Evolutionary conservation across 2,888 invertebrate species (phyloP), one percentile per base, ranked within the genome.

Genomic region (Bombylius discolor): DNA sequence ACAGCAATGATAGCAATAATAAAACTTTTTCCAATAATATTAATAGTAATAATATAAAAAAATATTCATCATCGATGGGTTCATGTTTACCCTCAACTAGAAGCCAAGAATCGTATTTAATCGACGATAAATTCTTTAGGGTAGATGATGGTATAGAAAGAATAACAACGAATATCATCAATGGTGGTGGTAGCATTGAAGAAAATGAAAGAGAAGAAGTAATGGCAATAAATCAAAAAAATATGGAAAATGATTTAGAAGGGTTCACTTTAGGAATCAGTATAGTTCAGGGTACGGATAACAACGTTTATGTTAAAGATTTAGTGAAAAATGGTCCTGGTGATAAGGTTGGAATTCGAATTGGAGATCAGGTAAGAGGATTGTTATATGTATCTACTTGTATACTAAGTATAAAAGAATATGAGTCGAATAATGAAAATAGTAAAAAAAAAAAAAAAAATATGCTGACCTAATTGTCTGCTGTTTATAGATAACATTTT

Each of bases 251-350:
- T 50, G 59, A 59, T 55, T 53, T 52, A 44, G 47, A 53, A 52
- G 57, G 59, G 45, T 60, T 58, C 32, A 62, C 62, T 9, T 57
- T 64, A 39, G 64, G 64, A n/a, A 64, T 64, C 44, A 63, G 62
- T 49, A 61, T 64, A 51, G 57, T 64, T 13, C 61, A 63, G 55
- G 64, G 64, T 31, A 57, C 60, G 23, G 62, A 62, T 55, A 63
- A 63, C 53, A 61, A 62, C 55, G 63, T 64, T 49, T 64, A 64
- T 55, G 64, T 64, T 34, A 63, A 63, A 51, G 62, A 64, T 60
- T 58, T 64, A 47, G 58, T 64, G 13, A 57, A 59, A 54, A 60
- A 62, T 60, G 63, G 64, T 11, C 61, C 64, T 13, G 62, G 61
- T 33, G 61, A 61, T 52, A 60, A 57, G 51, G 48, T 50, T 56